phyloP scores from a whole-genome alignment of 1,140 invertebrate species.

The Laupala kohalensis region DNA sequence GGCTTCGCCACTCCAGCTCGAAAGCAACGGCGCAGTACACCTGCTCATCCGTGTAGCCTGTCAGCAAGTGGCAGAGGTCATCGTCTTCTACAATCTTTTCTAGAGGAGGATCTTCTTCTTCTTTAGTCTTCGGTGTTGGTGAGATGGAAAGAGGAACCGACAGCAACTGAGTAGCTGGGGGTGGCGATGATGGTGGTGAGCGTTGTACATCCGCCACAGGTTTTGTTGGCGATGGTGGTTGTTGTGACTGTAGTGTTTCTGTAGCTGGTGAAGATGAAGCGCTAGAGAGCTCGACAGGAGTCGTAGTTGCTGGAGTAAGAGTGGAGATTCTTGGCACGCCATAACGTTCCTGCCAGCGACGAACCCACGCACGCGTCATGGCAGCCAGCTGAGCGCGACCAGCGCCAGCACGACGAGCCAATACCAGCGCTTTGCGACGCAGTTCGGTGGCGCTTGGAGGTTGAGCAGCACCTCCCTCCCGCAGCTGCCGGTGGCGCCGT shows the following conservation, averaged over 20 bases:
- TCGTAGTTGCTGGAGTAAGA: slow-evolving; percentile 8
- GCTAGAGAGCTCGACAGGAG: background rate
- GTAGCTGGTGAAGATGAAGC: background rate
- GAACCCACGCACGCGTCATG: slow-evolving; percentile 15
- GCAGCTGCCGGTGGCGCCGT: slow-evolving; percentile 5
- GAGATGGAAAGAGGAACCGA: background rate
- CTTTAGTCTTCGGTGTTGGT: background rate
- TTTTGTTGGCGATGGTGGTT: no score
- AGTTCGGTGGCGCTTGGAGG: slow-evolving; percentile 12
- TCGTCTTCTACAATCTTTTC: slow-evolving; percentile 7
- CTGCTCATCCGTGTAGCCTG: slow-evolving; percentile 27
- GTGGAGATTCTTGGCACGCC: slow-evolving; percentile 8
- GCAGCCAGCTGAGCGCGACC: background rate
- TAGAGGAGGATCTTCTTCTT: background rate
- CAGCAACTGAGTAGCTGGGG: slow-evolving; percentile 1
- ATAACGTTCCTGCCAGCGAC: slow-evolving; percentile 17
- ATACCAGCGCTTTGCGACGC: slow-evolving; percentile 15
- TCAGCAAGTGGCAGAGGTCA: slow-evolving; percentile 12
- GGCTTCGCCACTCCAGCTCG: slow-evolving; percentile 32
- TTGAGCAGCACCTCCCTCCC: background rate
- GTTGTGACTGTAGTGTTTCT: no score
- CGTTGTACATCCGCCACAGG: no score
- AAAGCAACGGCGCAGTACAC: slow-evolving; percentile 34
- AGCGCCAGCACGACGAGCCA: slow-evolving; percentile 18
- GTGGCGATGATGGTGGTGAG: no score